Base-by-base conservation (phyloP, 2,888 invertebrate species). In the Himalopsyche tibetana region DNA sequence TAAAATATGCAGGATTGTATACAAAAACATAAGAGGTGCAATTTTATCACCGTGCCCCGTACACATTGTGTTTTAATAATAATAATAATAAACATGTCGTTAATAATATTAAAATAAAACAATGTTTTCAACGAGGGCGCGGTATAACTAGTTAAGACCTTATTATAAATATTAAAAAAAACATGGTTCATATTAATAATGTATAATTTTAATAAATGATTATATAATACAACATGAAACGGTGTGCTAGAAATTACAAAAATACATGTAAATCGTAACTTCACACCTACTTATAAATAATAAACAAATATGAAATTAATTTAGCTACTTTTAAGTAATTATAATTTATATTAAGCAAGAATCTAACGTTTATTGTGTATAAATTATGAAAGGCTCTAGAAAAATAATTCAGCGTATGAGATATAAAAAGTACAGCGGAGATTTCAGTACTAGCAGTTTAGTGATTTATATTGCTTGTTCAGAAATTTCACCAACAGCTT, bases 211-310 rank as follows among this genome's bases (percentile, higher is more conserved):
- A 86, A 86, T 87, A 86, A 84, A 86, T 85, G 55, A 86, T 85
- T 87, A 87, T 86, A 83, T 84, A 84, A 86, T 86, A 87, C 85
- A 80, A 86, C 84, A 83, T 82, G 81, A 82, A 85, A 87, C 85
- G 84, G 88, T 88, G 88, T 88, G 87, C 87, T 88, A 85, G 85
- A 86, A 85, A 80, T 84, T 87, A 85, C 84, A 85, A 51, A 87
- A 80, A 83, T 86, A 74, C 85, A 87, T 87, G 88, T 88, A 88
- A 86, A 87, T 86, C 87, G 86, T 85, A 86, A 86, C 85, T 83
- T 84, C 83, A 85, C 84, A 80, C 85, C 83, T 81, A 51, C 81
- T 83, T 85, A 87, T 84, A 88, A 85, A 88, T 88, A 88, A 84
- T 85, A 81, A 83, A 84, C 69, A 87, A 83, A 85, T 83, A 69